Evolutionary conservation across 1,140 invertebrate genomes (phyloP).

Genomic region (Tenebrio molitor): DNA sequence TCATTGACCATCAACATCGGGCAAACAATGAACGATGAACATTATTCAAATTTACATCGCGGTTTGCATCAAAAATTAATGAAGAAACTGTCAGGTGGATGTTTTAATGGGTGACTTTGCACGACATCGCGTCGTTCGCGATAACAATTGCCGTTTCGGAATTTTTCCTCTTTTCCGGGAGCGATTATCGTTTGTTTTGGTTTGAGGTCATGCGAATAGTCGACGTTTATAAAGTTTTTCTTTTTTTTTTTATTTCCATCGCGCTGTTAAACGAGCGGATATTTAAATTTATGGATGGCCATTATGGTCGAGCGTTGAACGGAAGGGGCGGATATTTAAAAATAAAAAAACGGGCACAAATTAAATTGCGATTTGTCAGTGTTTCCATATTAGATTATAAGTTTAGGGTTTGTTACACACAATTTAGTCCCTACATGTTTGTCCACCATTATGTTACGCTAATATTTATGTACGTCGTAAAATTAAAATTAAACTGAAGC

Average conservation of each 20-base stretch:
- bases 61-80: constrained; percentile 27
- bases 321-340: no score
- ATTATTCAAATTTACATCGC: constrained; percentile 33
- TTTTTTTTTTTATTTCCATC: no score
- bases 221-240: no score
- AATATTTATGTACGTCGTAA: constrained; percentile 1
- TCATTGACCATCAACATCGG: constrained; percentile 22
- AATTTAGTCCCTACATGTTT: background rate
- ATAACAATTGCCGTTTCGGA: constrained; percentile 8
- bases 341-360: no score
- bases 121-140: constrained; percentile 1
- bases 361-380: no score
- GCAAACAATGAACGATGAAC: constrained; percentile 24
- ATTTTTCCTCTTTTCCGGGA: background rate
- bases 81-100: constrained; percentile 20
- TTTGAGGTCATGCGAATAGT: no score
- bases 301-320: no score
- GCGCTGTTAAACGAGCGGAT: no score
- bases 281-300: no score
- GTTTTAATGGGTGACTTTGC: constrained; percentile 27
- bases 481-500: constrained; percentile 15
- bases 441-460: constrained; percentile 5
- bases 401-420: no score
- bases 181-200: background rate
- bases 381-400: no score